A percentile compares a stretch with the other conserved stretches of the same genome.
These are phyloP conservation scores for Orthosia cruda DNA, from an alignment of 2,888 invertebrate species.

Conservation along the genomic window DNA sequence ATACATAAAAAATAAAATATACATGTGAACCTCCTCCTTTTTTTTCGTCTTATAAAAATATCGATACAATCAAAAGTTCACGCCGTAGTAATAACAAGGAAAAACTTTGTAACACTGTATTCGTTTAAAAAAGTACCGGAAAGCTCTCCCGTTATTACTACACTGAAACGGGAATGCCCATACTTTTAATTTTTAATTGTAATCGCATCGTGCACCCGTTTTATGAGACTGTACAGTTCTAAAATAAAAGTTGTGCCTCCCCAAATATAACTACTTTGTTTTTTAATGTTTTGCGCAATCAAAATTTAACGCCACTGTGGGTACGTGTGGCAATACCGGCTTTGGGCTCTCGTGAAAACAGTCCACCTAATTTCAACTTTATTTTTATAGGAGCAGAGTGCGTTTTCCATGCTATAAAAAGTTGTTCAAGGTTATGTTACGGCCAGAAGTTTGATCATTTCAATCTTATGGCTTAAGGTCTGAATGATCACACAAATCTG, in stretches of 20 bases:
- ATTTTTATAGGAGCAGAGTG: slow-evolving; percentile 36
- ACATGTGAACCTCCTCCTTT: too few species aligned
- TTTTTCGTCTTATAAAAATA: neutral
- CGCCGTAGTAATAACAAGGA: slow-evolving; percentile 24
- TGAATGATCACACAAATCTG: slow-evolving; percentile 47
- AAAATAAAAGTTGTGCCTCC: slow-evolving; percentile 68
- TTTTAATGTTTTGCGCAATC: slow-evolving; percentile 69
- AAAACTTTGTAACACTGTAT: slow-evolving; percentile 21
- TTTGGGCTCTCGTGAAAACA: slow-evolving; percentile 41
- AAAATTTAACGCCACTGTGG: slow-evolving; percentile 70
- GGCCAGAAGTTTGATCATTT: slow-evolving; percentile 57
- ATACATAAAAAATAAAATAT: too few species aligned
- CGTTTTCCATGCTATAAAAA: slow-evolving; percentile 36
- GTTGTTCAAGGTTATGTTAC: slow-evolving; percentile 35
- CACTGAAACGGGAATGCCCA: slow-evolving; percentile 40
- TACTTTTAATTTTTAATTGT: too few species aligned
- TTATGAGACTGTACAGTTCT: slow-evolving; percentile 66
- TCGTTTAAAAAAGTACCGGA: slow-evolving; percentile 21
- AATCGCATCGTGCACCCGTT: slow-evolving; percentile 63
- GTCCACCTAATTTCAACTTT: slow-evolving; percentile 55
- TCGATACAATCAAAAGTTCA: slow-evolving; percentile 26
- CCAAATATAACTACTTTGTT: slow-evolving; percentile 69
- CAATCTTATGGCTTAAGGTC: slow-evolving; percentile 52
- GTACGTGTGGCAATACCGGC: slow-evolving; percentile 66
- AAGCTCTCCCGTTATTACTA: slow-evolving; percentile 31